Conservation (phyloP, 2,113 vertebrate species). For the Pterocles orientalis region DNA sequence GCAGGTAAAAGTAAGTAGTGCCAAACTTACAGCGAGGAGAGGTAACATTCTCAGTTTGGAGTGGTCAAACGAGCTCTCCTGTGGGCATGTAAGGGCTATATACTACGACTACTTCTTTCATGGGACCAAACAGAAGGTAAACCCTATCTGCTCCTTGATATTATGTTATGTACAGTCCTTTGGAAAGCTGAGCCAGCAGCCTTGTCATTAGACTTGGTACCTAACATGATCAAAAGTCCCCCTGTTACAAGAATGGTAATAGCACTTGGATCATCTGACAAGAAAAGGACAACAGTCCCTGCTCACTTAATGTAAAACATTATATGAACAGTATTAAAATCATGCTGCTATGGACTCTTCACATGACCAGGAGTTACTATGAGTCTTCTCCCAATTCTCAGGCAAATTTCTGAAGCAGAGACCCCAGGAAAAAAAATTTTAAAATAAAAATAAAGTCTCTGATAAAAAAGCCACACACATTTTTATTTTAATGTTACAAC, state of each 20-base stretch:
- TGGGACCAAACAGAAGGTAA: not conserved
- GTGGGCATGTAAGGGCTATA: not conserved
- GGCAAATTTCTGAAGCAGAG: not conserved
- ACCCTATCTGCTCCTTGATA: not conserved
- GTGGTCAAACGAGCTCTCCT: not conserved
- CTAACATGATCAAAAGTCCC: not conserved
- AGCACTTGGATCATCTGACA: not conserved
- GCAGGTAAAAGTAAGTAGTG: not conserved
- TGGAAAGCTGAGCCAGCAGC: not conserved
- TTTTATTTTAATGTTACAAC: not conserved
- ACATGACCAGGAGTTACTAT: not conserved
- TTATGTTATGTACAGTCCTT: not conserved
- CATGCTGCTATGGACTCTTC: not conserved
- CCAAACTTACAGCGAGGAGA: not conserved
- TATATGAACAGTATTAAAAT: not conserved
- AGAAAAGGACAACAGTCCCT: not conserved
- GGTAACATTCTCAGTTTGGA: not conserved
- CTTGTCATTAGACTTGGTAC: not conserved
- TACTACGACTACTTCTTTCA: not conserved
- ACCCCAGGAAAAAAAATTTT: not conserved
- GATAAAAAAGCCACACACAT: not conserved
- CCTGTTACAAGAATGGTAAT: not conserved
- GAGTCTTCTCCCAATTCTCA: not conserved
- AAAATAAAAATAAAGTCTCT: not conserved
- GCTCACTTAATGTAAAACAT: not conserved